Percentiles rank a stretch among this genome's conserved stretches.
Evolutionary conservation across 2,888 invertebrate species (phyloP).

Genomic region (Ypsolopha scabrella): DNA sequence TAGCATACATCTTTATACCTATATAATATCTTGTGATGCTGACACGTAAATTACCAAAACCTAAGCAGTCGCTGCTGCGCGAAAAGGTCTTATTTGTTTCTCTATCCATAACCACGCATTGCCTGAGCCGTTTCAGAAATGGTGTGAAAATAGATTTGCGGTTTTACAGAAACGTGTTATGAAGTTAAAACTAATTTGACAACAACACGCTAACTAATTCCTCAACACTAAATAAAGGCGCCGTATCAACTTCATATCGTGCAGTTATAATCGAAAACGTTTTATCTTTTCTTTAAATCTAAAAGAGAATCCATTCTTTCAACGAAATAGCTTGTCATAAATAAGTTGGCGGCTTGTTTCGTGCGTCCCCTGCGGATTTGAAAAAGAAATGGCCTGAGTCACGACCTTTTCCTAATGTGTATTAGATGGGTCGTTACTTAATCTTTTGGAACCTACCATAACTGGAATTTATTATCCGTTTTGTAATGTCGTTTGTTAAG

Average conservation of each 20-base stretch:
- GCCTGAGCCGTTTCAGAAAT: too few species aligned
- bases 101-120: too few species aligned
- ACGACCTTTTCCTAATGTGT: conserved; percentile 50
- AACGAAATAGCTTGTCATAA: conserved; percentile 41
- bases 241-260: too few species aligned
- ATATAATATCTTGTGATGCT: too few species aligned
- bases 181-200: too few species aligned
- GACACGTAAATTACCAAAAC: too few species aligned
- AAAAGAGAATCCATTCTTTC: conserved; percentile 20
- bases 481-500: conserved; percentile 34
- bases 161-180: too few species aligned
- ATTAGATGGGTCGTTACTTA: conserved; percentile 40
- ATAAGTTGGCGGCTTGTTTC: conserved; percentile 43
- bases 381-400: conserved; percentile 52
- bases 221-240: not conserved
- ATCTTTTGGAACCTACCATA: conserved; percentile 51
- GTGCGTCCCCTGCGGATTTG: conserved; percentile 39
- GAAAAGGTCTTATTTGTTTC: too few species aligned
- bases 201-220: conserved; percentile 6
- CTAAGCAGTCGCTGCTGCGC: too few species aligned
- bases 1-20: too few species aligned
- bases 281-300: conserved; percentile 3
- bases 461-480: conserved; percentile 35
- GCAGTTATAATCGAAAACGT: too few species aligned
- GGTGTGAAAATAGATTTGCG: too few species aligned